Conservation (phyloP, 1,140 invertebrate genomes). For the Ceratitis capitata region DNA sequence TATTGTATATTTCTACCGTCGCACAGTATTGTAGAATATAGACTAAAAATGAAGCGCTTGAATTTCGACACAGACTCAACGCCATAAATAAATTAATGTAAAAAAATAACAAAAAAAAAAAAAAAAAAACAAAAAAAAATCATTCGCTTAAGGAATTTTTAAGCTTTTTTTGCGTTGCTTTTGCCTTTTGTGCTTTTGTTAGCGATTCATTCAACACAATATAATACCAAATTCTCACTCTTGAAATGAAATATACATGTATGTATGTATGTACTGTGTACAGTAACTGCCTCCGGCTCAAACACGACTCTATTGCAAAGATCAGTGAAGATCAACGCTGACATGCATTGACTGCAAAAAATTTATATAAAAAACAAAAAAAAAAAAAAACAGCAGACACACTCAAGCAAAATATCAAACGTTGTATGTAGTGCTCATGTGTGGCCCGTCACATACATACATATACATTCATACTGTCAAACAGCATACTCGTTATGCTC, state of each 20-base stretch:
- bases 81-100: neutral
- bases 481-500: too few relatives aligned
- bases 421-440: neutral
- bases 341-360: conserved; percentile 1
- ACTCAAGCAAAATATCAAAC: neutral
- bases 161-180: neutral
- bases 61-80: neutral
- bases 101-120: too few relatives aligned
- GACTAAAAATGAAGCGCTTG: conserved; percentile 9
- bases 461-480: neutral
- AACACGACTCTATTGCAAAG: conserved; percentile 28
- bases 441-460: neutral
- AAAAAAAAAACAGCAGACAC: neutral
- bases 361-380: neutral
- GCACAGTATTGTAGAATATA: neutral
- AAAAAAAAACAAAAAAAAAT: too few relatives aligned
- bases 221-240: conserved; percentile 12
- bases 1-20: conserved; percentile 14
- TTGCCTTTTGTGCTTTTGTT: neutral
- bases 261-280: neutral
- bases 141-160: neutral
- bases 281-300: neutral
- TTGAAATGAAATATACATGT: neutral
- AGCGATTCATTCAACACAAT: neutral
- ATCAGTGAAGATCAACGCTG: neutral